Evolutionary conservation across 1,140 invertebrate genomes (phyloP).

Genomic region (Octopus bimaculoides): DNA sequence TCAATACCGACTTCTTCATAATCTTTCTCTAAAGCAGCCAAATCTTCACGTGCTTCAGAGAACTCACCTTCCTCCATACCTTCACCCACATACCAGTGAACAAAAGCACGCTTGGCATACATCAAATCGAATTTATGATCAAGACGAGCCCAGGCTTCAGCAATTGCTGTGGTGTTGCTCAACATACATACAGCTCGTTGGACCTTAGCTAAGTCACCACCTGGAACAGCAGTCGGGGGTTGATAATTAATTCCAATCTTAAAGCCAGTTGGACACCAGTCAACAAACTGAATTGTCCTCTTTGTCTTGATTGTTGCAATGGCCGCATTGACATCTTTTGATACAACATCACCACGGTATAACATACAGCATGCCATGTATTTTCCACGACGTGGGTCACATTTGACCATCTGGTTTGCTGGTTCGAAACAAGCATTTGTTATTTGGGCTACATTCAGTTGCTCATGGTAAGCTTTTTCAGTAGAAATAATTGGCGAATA

Average conservation of each 20-base stretch:
- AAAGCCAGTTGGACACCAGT: slow-evolving; percentile 83
- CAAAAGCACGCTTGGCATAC: slow-evolving; percentile 56
- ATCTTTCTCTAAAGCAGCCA: slow-evolving; percentile 63
- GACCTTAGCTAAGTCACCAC: slow-evolving; percentile 66
- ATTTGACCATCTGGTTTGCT: slow-evolving; percentile 84
- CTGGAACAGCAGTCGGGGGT: slow-evolving; percentile 63
- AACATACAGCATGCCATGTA: slow-evolving; percentile 63
- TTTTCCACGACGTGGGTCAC: slow-evolving; percentile 69
- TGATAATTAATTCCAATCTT: slow-evolving; percentile 51
- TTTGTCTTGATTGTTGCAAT: slow-evolving; percentile 79
- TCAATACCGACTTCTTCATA: slow-evolving; percentile 61
- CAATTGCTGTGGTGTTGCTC: slow-evolving; percentile 75
- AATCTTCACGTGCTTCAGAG: slow-evolving; percentile 70
- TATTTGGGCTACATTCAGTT: slow-evolving; percentile 68
- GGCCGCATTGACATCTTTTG: slow-evolving; percentile 80
- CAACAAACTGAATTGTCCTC: slow-evolving; percentile 76
- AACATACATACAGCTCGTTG: slow-evolving; percentile 61
- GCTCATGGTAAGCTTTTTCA: slow-evolving; percentile 41
- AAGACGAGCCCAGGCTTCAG: slow-evolving; percentile 60
- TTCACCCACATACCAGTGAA: slow-evolving; percentile 75
- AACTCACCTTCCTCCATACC: slow-evolving; percentile 78
- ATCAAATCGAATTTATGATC: slow-evolving; percentile 21
- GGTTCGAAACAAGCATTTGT: slow-evolving; percentile 83
- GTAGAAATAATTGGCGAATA: slow-evolving; percentile 34
- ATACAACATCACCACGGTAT: slow-evolving; percentile 37